These are phyloP conservation scores for Hedya salicella DNA, from an alignment of 2,888 invertebrate genomes.

Conservation along the genomic window DNA sequence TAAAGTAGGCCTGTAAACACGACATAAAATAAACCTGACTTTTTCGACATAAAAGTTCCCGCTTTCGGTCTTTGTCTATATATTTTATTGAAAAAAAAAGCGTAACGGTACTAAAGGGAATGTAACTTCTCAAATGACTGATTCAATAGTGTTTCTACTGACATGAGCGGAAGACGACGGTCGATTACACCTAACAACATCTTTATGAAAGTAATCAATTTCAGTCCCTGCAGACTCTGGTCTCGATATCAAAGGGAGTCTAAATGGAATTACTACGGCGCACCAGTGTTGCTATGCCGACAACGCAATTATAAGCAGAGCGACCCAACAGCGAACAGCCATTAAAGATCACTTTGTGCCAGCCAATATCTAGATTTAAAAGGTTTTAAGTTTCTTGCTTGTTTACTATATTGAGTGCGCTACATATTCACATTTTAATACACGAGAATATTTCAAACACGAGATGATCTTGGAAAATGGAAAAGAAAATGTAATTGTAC, in stretches of 20 bases:
- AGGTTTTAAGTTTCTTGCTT: conserved; percentile 3
- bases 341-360: not conserved
- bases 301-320: conserved; percentile 27
- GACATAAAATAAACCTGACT: conserved; percentile 4
- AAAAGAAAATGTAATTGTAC: not conserved
- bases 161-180: not conserved
- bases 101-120: not conserved
- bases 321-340: conserved; percentile 1
- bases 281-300: conserved; percentile 23
- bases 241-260: conserved; percentile 37
- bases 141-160: not conserved
- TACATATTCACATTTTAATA: conserved; percentile 4
- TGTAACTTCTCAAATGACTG: not conserved
- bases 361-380: not conserved
- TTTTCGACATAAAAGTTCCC: not conserved
- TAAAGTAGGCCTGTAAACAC: too few relatives aligned
- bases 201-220: conserved; percentile 35
- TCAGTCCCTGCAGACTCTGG: conserved; percentile 32
- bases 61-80: not conserved
- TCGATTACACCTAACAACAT: conserved; percentile 10
- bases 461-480: too few relatives aligned
- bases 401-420: not conserved
- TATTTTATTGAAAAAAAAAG: not conserved
- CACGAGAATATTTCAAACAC: too few relatives aligned
- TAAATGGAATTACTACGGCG: conserved; percentile 34